Conservation (phyloP, 2,888 invertebrate species). For the Ethmia dodecea region DNA sequence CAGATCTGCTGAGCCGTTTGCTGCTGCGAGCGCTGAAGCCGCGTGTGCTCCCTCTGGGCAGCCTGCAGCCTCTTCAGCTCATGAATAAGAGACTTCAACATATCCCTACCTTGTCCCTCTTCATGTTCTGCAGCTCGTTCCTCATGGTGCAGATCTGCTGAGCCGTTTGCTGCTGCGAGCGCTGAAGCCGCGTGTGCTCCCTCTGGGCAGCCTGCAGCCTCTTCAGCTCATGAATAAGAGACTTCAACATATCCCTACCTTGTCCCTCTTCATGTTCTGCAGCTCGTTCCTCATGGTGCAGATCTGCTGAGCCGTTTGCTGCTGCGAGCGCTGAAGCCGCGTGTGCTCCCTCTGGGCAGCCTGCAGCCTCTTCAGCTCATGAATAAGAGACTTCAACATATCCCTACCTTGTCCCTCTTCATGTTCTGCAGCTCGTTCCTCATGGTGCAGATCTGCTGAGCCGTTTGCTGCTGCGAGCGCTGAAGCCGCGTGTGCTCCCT, state of each 20-base stretch:
- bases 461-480: slow-evolving; percentile 91
- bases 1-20: slow-evolving; percentile 94
- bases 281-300: slow-evolving; percentile 87
- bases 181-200: slow-evolving; percentile 91
- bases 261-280: slow-evolving; percentile 92
- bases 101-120: slow-evolving; percentile 89
- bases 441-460: slow-evolving; percentile 90
- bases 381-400: background rate
- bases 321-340: slow-evolving; percentile 88
- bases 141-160: slow-evolving; percentile 90
- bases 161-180: slow-evolving; percentile 93
- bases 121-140: slow-evolving; percentile 88
- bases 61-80: slow-evolving; percentile 91
- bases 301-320: slow-evolving; percentile 94
- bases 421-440: slow-evolving; percentile 89
- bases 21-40: slow-evolving; percentile 88
- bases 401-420: slow-evolving; percentile 90
- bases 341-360: slow-evolving; percentile 93
- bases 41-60: slow-evolving; percentile 92
- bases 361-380: slow-evolving; percentile 91
- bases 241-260: slow-evolving; percentile 70
- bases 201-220: slow-evolving; percentile 91
- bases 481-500: slow-evolving; percentile 92
- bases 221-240: slow-evolving; percentile 83
- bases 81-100: background rate